Conservation (phyloP, 2,797 vertebrate species). For the Hirundo rustica region DNA sequence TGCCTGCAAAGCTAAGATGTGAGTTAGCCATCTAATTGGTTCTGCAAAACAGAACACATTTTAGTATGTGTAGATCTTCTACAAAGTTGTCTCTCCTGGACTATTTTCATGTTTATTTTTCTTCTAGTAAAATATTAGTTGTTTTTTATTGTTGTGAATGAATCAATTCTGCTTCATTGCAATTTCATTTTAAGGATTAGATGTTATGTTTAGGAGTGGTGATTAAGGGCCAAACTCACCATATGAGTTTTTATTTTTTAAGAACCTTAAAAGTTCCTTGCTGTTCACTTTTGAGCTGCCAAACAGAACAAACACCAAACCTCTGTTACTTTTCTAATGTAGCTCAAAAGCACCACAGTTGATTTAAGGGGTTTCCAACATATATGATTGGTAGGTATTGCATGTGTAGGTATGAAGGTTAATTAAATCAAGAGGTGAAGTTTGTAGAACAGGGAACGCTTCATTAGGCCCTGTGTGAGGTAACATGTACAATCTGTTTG, state of each 20-base stretch:
- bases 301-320: not conserved
- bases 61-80: not conserved
- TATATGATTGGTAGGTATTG: conserved; percentile 20
- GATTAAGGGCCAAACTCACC: not conserved
- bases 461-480: conserved; percentile 70
- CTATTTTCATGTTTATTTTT: not conserved
- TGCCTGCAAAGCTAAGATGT: not conserved
- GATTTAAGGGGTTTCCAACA: not conserved
- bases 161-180: not conserved
- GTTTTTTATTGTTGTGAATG: not conserved
- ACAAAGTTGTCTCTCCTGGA: not conserved
- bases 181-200: not conserved
- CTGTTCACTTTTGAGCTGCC: not conserved
- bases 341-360: not conserved
- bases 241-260: not conserved
- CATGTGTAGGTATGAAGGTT: conserved; percentile 50
- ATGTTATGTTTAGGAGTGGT: not conserved
- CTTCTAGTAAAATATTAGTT: not conserved
- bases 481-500: conserved; percentile 58
- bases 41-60: not conserved
- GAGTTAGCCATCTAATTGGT: not conserved
- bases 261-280: not conserved
- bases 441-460: conserved; percentile 73
- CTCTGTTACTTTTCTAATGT: not conserved
- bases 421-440: conserved; percentile 63